Conservation (phyloP, 2,113 vertebrate species). For the Chloropsis cyanopogon region DNA sequence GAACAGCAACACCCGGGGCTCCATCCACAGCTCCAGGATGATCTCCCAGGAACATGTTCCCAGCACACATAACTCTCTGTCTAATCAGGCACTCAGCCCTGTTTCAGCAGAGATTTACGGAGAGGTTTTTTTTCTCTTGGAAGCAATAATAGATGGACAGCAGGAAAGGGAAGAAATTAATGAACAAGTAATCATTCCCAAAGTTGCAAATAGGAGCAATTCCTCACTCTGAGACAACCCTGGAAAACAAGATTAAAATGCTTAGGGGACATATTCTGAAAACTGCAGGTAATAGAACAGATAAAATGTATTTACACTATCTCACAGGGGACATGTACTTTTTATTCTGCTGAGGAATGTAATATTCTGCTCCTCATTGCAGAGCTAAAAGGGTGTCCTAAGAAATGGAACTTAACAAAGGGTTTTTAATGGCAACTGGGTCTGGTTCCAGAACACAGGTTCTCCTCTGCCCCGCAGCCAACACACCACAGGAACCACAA, state of each 20-base stretch:
- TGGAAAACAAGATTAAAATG: constrained; percentile 72
- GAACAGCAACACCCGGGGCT: rapidly evolving
- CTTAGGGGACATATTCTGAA: constrained; percentile 60
- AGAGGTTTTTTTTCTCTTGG: constrained; percentile 2
- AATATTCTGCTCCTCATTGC: constrained; percentile 40
- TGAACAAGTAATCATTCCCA: constrained; percentile 65
- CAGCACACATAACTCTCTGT: background rate
- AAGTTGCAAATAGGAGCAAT: constrained; percentile 67
- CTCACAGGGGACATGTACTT: constrained; percentile 56
- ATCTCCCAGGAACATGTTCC: background rate
- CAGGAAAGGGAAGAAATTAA: constrained; percentile 68
- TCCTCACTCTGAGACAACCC: constrained; percentile 64
- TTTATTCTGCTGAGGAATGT: constrained; percentile 62
- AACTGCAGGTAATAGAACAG: constrained; percentile 62
- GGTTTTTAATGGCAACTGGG: background rate
- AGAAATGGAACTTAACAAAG: constrained; percentile 34
- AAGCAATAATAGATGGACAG: constrained; percentile 61
- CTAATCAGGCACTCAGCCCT: constrained; percentile 38
- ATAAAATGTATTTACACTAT: constrained; percentile 68
- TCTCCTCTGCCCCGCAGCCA: background rate
- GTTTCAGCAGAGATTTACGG: constrained; percentile 25
- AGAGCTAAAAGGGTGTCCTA: constrained; percentile 34
- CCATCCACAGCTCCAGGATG: rapidly evolving
- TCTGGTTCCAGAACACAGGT: background rate
- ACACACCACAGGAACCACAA: rapidly evolving